Evolutionary conservation across 1,140 invertebrate species (phyloP).

Genomic region (Hylyphantes graminicola): DNA sequence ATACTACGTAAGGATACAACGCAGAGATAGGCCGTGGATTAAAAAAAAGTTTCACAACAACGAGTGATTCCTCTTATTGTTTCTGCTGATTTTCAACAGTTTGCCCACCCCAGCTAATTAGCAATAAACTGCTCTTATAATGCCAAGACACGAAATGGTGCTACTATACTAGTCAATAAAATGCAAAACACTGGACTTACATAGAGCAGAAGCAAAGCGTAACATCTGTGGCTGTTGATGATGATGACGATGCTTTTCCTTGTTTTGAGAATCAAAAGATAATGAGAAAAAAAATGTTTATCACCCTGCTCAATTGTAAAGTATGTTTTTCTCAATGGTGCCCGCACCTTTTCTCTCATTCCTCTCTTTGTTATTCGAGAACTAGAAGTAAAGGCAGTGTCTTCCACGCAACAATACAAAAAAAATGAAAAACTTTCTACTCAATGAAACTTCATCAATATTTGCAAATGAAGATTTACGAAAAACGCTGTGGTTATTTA

Average conservation of each 20-base stretch:
- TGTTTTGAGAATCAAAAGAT: slow-evolving; percentile 41
- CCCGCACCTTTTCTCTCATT: slow-evolving; percentile 18
- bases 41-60: slow-evolving; percentile 38
- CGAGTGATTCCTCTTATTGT: slow-evolving; percentile 32
- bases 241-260: slow-evolving; percentile 5
- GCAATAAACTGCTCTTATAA: slow-evolving; percentile 57
- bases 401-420: slow-evolving; percentile 51
- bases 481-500: background rate
- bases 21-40: slow-evolving; percentile 31
- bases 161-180: slow-evolving; percentile 39
- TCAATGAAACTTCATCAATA: slow-evolving; percentile 38
- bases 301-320: slow-evolving; percentile 49
- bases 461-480: slow-evolving; percentile 9
- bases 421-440: slow-evolving; percentile 32
- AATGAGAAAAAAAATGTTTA: slow-evolving; percentile 22
- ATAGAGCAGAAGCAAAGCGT: slow-evolving; percentile 37
- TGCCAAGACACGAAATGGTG: slow-evolving; percentile 56
- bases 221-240: background rate
- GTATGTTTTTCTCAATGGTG: slow-evolving; percentile 36
- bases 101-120: slow-evolving; percentile 52
- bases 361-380: slow-evolving; percentile 11
- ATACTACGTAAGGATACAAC: background rate
- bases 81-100: slow-evolving; percentile 7
- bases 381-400: slow-evolving; percentile 52
- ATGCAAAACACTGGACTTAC: slow-evolving; percentile 51